A percentile compares a stretch with the other conserved stretches of the same genome.
Evolutionary conservation across 1,140 invertebrate species (phyloP).

Genomic region (Nylanderia fulva): DNA sequence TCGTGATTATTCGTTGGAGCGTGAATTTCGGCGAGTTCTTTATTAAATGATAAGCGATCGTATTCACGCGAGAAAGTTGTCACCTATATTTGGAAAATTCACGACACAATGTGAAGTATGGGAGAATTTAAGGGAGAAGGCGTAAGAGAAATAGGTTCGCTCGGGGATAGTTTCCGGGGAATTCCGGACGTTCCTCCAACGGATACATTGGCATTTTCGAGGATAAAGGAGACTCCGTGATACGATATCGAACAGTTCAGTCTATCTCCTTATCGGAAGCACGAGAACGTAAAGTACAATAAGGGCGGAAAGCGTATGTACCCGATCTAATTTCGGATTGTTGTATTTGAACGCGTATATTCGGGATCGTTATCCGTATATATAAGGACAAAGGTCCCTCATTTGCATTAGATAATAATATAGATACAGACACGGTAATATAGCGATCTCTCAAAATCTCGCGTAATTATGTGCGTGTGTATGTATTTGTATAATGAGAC

Average conservation of each 20-base stretch:
- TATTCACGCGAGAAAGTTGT: background rate
- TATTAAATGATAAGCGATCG: background rate
- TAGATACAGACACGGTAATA: background rate
- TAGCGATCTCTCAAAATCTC: background rate
- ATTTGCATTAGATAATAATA: background rate
- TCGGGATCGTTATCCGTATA: slow-evolving; percentile 19
- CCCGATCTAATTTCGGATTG: slow-evolving; percentile 43
- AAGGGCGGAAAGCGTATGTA: background rate
- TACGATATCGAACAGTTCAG: slow-evolving; percentile 49
- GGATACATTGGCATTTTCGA: slow-evolving; percentile 40
- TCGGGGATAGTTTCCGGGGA: slow-evolving; percentile 17
- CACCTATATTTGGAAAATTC: slow-evolving; percentile 17
- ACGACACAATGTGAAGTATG: slow-evolving; percentile 27
- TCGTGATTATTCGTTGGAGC: background rate
- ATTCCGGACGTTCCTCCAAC: slow-evolving; percentile 16
- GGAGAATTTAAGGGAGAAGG: slow-evolving; percentile 21
- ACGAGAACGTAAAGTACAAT: slow-evolving; percentile 22
- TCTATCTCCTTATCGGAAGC: slow-evolving; percentile 52
- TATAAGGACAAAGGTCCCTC: background rate
- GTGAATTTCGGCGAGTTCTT: background rate
- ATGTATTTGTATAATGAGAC: background rate
- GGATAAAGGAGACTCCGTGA: slow-evolving; percentile 39
- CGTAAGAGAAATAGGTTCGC: slow-evolving; percentile 40
- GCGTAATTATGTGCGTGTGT: background rate
- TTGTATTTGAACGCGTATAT: background rate